Conservation (phyloP, 2,888 invertebrate genomes). For the Dolomedes plantarius region DNA sequence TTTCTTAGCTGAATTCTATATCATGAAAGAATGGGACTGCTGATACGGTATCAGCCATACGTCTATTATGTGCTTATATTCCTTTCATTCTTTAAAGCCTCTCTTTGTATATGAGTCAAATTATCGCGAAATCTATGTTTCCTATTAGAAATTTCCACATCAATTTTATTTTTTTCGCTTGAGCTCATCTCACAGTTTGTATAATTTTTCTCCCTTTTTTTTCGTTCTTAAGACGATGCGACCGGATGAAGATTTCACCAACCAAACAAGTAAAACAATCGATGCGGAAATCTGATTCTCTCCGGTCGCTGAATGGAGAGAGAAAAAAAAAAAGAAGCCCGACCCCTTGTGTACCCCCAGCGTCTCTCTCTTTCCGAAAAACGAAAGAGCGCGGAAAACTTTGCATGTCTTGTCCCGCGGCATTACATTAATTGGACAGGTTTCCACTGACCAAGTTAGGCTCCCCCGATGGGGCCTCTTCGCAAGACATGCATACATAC, state of each 20-base stretch:
- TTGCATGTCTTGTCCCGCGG: slow-evolving; percentile 68
- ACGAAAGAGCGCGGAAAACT: slow-evolving; percentile 37
- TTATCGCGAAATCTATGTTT: too few relatives aligned
- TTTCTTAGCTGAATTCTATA: too few relatives aligned
- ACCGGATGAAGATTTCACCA: neutral
- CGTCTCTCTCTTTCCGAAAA: slow-evolving; percentile 35
- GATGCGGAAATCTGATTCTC: slow-evolving; percentile 7
- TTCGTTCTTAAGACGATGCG: too few relatives aligned
- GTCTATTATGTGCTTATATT: too few relatives aligned
- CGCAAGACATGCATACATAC: slow-evolving; percentile 54
- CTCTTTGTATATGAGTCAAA: too few relatives aligned
- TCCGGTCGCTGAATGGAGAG: neutral
- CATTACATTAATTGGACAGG: slow-evolving; percentile 72
- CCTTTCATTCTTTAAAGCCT: too few relatives aligned
- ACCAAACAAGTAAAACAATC: slow-evolving; percentile 16
- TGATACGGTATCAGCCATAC: too few relatives aligned
- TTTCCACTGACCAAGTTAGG: slow-evolving; percentile 66
- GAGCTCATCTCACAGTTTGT: too few relatives aligned
- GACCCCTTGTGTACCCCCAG: slow-evolving; percentile 36
- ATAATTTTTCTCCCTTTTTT: too few relatives aligned
- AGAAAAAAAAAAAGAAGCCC: slow-evolving; percentile 23
- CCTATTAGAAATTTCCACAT: too few relatives aligned
- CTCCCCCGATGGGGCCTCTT: slow-evolving; percentile 60
- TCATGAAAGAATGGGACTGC: too few relatives aligned
- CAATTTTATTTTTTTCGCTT: too few relatives aligned